Conservation (phyloP, 2,888 invertebrate species). For the Nymphalis c-album region DNA sequence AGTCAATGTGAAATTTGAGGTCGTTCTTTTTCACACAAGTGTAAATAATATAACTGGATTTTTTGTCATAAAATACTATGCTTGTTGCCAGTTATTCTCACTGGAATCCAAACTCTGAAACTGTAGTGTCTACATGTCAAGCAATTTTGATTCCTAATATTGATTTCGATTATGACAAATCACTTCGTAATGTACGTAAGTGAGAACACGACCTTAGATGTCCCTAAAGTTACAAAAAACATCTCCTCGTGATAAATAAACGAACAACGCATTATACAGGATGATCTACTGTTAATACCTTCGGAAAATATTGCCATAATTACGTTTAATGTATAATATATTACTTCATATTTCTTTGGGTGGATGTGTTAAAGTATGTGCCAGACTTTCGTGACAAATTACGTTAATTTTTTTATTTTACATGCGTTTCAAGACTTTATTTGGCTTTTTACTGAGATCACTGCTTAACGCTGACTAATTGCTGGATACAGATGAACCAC, state of each 20-base stretch:
- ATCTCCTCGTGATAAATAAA: constrained; percentile 31
- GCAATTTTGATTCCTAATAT: too few species aligned
- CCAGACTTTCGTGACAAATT: constrained; percentile 9
- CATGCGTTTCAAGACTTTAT: not conserved
- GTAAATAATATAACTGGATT: too few species aligned
- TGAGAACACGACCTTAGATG: not conserved
- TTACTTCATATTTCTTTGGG: constrained; percentile 31
- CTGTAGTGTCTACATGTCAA: too few species aligned
- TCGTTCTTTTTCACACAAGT: too few species aligned
- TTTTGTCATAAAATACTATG: too few species aligned
- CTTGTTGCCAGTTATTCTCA: too few species aligned
- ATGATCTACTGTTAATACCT: constrained; percentile 52
- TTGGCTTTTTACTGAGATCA: not conserved
- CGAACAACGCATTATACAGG: constrained; percentile 43
- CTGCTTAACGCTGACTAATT: not conserved
- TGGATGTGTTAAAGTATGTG: constrained; percentile 11
- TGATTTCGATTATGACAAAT: too few species aligned
- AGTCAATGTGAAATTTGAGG: too few species aligned
- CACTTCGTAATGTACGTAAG: too few species aligned
- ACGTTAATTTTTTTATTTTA: constrained; percentile 1
- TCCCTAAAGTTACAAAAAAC: constrained; percentile 22
- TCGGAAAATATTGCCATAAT: constrained; percentile 51
- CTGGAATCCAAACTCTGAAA: too few species aligned
- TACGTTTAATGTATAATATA: constrained; percentile 49
- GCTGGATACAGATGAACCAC: not conserved